Conservation (phyloP, 2,888 invertebrate species). For the Stenoptilia bipunctidactyla region DNA sequence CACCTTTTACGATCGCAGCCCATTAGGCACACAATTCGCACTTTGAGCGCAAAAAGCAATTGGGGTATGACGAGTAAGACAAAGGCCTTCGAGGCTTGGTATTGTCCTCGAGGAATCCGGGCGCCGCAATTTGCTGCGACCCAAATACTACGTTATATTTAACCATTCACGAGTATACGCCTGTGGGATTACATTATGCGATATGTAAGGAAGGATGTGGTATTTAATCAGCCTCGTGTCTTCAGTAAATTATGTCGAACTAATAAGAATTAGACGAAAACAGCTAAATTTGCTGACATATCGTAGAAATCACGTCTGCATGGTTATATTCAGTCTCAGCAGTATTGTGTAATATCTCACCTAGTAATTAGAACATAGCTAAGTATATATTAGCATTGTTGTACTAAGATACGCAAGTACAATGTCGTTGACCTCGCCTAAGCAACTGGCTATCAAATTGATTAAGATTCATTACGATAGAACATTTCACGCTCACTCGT, state of each 20-base stretch:
- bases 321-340: background rate
- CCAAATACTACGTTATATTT: conserved; percentile 35
- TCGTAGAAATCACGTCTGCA: too few relatives aligned
- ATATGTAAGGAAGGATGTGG: conserved; percentile 8
- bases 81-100: conserved; percentile 18
- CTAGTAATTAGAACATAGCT: too few relatives aligned
- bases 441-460: conserved; percentile 53
- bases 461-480: conserved; percentile 55
- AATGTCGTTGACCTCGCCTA: conserved; percentile 12
- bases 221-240: background rate
- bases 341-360: conserved; percentile 2
- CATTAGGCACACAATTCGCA: conserved; percentile 1
- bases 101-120: background rate
- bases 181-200: conserved; percentile 19
- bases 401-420: background rate
- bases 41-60: conserved; percentile 5
- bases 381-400: background rate
- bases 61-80: conserved; percentile 2
- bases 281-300: too few relatives aligned
- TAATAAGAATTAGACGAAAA: too few relatives aligned
- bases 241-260: too few relatives aligned
- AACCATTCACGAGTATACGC: background rate
- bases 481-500: conserved; percentile 9
- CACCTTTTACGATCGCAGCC: conserved; percentile 1
- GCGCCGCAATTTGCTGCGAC: conserved; percentile 35